Conservation (phyloP, 2,797 vertebrate species). For the Phalloptychus januarius region DNA sequence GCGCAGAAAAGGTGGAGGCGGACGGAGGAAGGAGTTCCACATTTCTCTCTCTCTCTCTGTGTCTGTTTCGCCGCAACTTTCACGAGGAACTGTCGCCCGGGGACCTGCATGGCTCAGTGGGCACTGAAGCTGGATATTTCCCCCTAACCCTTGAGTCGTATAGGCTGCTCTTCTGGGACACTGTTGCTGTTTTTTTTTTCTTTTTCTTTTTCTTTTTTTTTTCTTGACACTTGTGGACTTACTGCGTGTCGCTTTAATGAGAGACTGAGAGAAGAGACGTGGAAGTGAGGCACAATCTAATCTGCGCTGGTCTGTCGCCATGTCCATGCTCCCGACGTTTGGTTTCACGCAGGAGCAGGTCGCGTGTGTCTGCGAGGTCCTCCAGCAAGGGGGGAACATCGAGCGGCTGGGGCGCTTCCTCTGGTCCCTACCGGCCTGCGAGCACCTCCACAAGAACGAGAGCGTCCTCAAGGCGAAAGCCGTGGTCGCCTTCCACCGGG, state of each 20-base stretch:
- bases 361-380: slow-evolving; percentile 96
- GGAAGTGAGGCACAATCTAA: slow-evolving; percentile 68
- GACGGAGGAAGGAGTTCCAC: slow-evolving; percentile 73
- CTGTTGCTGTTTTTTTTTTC: neutral
- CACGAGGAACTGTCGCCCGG: slow-evolving; percentile 73
- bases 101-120: slow-evolving; percentile 70
- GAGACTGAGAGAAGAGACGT: slow-evolving; percentile 59
- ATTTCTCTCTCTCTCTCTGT: slow-evolving; percentile 72
- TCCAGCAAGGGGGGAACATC: slow-evolving; percentile 96
- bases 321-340: slow-evolving; percentile 98
- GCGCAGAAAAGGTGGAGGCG: slow-evolving; percentile 79
- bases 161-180: slow-evolving; percentile 39
- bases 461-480: slow-evolving; percentile 98
- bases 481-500: slow-evolving; percentile 97
- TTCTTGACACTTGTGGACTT: slow-evolving; percentile 70
- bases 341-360: slow-evolving; percentile 99
- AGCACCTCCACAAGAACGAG: slow-evolving; percentile 99
- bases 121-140: slow-evolving; percentile 67
- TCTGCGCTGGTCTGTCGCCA: slow-evolving; percentile 79
- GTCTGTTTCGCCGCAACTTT: slow-evolving; percentile 45
- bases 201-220: neutral
- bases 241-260: slow-evolving; percentile 67
- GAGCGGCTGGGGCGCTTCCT: slow-evolving; percentile 95
- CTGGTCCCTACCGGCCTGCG: slow-evolving; percentile 97
- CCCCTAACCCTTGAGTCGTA: slow-evolving; percentile 50